Base-by-base conservation (phyloP, 23 tunicate genomes). In the Oikopleura vanhoeffeni region DNA sequence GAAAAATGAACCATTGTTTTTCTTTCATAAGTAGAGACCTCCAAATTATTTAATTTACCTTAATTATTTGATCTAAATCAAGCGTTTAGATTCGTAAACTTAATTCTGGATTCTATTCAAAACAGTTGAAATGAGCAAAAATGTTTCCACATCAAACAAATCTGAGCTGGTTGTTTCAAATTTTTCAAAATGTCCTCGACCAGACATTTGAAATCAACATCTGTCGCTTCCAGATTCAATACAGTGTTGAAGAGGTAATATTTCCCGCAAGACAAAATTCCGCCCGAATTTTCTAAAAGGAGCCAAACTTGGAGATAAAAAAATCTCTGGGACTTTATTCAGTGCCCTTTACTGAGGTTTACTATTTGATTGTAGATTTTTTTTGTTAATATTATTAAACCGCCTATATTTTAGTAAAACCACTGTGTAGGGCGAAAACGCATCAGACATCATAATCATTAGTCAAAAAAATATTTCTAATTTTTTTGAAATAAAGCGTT, bases 291-390 rank as follows among this genome's bases (percentile, higher is more conserved):
- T 83, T 87, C 92, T 85, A 92, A 57, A 1, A 92, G 76, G 0
- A 89, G 32, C 97, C 97, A 92, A 4, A 92, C 97, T 75, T 92
- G 89, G 28, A 39, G 64, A 84, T 92, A 92, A 86, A 92, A 92
- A 38, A 88, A 92, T 0, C 76, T 41, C 0, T 92, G 97, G 30
- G 89, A 85, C 89, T 91, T 40, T 1, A 4, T 24, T 13, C 57
- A 85, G 64, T 13, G 18, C 24, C n/a, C n/a, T n/a, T n/a, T n/a
- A n/a, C n/a, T n/a, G n/a, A n/a, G n/a, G n/a, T n/a, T n/a, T n/a
- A n/a, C n/a, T n/a, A n/a, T n/a, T n/a, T n/a, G n/a, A n/a, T n/a
- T n/a, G n/a, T n/a, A n/a, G n/a, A n/a, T n/a, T n/a, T n/a, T n/a
- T n/a, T n/a, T n/a, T n/a, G n/a, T n/a, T n/a, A n/a, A n/a, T n/a